Base-by-base conservation (phyloP, 1,140 invertebrate genomes). In the Lepidotrigona ventralis region DNA sequence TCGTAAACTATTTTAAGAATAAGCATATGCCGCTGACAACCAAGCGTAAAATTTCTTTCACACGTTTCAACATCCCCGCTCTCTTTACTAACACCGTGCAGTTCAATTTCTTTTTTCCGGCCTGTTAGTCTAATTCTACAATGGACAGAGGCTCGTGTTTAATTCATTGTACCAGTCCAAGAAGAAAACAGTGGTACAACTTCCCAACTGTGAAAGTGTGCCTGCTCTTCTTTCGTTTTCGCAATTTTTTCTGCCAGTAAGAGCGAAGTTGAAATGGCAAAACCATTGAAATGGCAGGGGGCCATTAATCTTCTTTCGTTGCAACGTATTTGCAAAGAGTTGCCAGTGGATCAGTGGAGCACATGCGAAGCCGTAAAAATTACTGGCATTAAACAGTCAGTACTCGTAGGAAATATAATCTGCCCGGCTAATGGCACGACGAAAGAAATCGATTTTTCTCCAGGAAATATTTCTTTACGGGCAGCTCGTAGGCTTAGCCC, bases 321-420 rank as follows among this genome's bases (percentile, higher is more conserved):
- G 64, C 53, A 53, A 46, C 14, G 56, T 56, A n/a, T 46, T 79
- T 86, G 58, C 53, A 80, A 23, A 58, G 15, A 12, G n/a, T 60
- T 12, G 58, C 58, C 33, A 85, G 71, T 88, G 15, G 79, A 82
- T 85, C 66, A 87, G 64, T 87, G 71, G 72, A 88, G 56, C 70
- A 81, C 63, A 51, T 46, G n/a, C 54, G 51, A 69, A 73, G 21
- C 51, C 21, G n/a, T 64, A 85, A 76, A 83, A 72, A 80, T 64
- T 2, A 58, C 63, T 64, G 9, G 23, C 17, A 75, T 71, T 53
- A 26, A 83, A 71, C 19, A 23, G 19, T 39, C 23, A 29, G 58
- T 33, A 53, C 21, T 9, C 26, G 56, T 46, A 64, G n/a, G 53
- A 69, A 73, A 26, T 63, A 23, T 17, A 58, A 58, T 21, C 64